A percentile compares a stretch with the other conserved stretches of the same genome.
Evolutionary conservation across 2,797 vertebrate species (phyloP).

Genomic region (Sternarchorhynchus goeldii): DNA sequence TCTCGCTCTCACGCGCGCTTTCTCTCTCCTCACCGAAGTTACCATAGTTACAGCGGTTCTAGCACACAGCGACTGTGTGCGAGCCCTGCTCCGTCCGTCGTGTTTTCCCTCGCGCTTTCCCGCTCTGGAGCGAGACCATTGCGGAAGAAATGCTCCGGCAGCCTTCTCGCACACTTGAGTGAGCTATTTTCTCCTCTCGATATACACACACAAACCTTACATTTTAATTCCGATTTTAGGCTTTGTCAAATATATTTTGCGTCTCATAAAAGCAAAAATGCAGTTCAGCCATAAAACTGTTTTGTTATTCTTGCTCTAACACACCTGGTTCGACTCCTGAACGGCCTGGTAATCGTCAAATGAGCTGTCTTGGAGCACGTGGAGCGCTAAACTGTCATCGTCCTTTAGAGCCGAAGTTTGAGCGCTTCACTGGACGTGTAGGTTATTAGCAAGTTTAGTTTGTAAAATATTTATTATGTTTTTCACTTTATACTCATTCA

Average conservation of each 20-base stretch:
- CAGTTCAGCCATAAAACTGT: not conserved
- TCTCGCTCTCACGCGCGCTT: not conserved
- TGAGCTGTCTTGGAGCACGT: too few relatives aligned
- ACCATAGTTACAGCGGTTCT: constrained; percentile 27
- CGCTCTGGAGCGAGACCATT: constrained; percentile 5
- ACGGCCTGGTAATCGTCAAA: not conserved
- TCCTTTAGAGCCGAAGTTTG: not conserved
- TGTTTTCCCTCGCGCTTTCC: constrained; percentile 20
- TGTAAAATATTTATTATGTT: too few relatives aligned
- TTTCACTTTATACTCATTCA: too few relatives aligned
- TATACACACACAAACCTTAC: constrained; percentile 1
- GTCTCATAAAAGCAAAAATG: not conserved
- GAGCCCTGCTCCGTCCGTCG: not conserved
- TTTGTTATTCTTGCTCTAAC: not conserved
- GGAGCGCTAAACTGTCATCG: not conserved
- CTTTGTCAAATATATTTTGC: too few relatives aligned
- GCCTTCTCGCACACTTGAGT: constrained; percentile 15
- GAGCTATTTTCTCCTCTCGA: constrained; percentile 25
- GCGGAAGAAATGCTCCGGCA: constrained; percentile 20
- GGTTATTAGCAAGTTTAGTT: too few relatives aligned
- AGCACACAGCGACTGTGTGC: not conserved
- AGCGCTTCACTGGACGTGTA: not conserved
- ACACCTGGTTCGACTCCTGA: not conserved
- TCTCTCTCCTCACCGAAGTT: constrained; percentile 21
- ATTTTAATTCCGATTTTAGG: too few relatives aligned